phyloP scores from a whole-genome alignment of 2,113 vertebrate species.

The Corythaixoides concolor region DNA sequence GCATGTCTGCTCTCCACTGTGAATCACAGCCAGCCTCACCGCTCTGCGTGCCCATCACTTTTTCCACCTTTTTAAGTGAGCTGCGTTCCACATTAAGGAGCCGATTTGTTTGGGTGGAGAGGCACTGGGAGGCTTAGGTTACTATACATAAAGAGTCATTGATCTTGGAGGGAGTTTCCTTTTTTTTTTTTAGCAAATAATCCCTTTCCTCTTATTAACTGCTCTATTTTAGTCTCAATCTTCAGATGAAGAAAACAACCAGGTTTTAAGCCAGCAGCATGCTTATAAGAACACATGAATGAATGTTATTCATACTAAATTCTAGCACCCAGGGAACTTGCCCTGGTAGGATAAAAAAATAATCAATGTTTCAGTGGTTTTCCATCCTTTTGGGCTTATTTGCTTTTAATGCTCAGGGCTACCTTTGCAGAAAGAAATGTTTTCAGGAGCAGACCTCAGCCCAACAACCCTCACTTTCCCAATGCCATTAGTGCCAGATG shows the following conservation, averaged over 20 bases:
- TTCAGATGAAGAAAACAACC: slow-evolving; percentile 16
- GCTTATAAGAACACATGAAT: not conserved
- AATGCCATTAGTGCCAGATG: not conserved
- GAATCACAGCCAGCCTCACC: not conserved
- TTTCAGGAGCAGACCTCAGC: not conserved
- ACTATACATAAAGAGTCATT: slow-evolving; percentile 59
- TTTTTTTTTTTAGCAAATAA: not conserved
- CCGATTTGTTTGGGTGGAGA: slow-evolving; percentile 35
- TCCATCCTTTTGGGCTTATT: not conserved
- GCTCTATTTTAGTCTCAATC: not conserved
- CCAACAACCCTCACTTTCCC: not conserved
- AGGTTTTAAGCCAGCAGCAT: not conserved
- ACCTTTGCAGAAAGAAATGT: not conserved
- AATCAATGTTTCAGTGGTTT: not conserved
- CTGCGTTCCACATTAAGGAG: slow-evolving; percentile 46
- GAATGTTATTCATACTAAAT: not conserved
- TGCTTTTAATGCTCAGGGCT: not conserved
- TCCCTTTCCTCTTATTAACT: not conserved
- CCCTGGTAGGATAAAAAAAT: not conserved
- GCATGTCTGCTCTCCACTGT: not conserved
- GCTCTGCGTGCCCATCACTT: slow-evolving; percentile 15
- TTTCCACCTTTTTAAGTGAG: slow-evolving; percentile 51
- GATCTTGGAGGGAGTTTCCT: slow-evolving; percentile 52
- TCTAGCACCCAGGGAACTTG: not conserved
- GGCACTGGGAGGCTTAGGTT: slow-evolving; percentile 9